Evolutionary conservation across 2,113 vertebrate species (phyloP).

Genomic region (Embiotoca jacksoni): DNA sequence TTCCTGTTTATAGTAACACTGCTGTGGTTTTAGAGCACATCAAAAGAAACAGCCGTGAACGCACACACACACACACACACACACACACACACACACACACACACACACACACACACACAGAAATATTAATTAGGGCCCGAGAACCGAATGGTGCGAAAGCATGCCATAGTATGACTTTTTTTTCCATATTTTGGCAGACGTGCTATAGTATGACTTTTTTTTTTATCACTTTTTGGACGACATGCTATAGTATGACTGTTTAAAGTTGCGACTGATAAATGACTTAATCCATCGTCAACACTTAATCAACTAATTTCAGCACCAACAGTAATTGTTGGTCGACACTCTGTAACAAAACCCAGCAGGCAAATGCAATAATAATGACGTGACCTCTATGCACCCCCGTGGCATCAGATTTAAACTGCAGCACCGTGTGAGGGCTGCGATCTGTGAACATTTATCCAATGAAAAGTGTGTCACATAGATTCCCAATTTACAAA

Average conservation of each 20-base stretch:
- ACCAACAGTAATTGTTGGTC: background rate
- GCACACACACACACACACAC: background rate
- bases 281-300: background rate
- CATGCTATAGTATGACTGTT: too few relatives aligned
- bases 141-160: too few relatives aligned
- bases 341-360: background rate
- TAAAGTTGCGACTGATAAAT: too few relatives aligned
- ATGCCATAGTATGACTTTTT: too few relatives aligned
- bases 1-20: constrained; percentile 61
- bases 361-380: background rate
- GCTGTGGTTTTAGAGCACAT: background rate
- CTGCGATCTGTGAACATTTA: too few relatives aligned
- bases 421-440: background rate
- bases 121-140: too few relatives aligned
- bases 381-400: background rate
- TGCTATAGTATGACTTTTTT: too few relatives aligned
- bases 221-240: too few relatives aligned
- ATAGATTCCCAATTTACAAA: background rate
- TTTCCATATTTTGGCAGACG: too few relatives aligned
- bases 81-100: too few relatives aligned
- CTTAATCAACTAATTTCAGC: background rate
- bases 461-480: background rate
- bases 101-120: too few relatives aligned
- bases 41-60: background rate
- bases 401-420: constrained; percentile 14